Evolutionary conservation across 1,140 invertebrate species (phyloP), one percentile per base, ranked within the genome.

Genomic region (Aphidius ervi): DNA sequence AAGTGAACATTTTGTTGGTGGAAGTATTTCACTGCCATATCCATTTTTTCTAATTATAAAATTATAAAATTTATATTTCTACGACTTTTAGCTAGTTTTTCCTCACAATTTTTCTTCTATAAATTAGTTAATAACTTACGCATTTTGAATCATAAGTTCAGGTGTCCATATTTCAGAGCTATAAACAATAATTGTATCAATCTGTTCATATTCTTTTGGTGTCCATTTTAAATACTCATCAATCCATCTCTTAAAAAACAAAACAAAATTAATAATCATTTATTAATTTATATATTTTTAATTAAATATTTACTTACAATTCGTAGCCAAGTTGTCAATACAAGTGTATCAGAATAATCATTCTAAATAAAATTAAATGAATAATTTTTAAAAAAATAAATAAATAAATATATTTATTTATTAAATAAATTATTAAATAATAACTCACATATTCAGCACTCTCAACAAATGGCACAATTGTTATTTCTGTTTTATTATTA

Each of bases 211-310:
- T 31, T 76, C 61, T 10, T 62, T 62, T 1, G 74, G 70, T 9
- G 74, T 63, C 82, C 82, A 83, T 39, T 67, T 70, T 4, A 82
- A 59, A 65, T 79, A 74, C 39, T 67, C 52, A 63, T 83, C 81
- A 4, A 40, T 69, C 82, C 82, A 83, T 41, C 23, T 47, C 82
- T 79, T 6, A 49, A 67, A 56, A 9, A 46, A 5, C 16, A 16
- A 16, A 16, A 16, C 16, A 16, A 16, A 16, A 16, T 16, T 31
- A 62, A 31, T 40, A 56, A 31, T 46, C 48, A 52, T 39, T 45
- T 55, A 23, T n/a, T 45, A 31, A 57, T 59, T 60, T 42, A 45
- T 31, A 48, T 20, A 16, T 43, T n/a, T 10, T 49, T 31, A 5
- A 41, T 45, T 31, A 9, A 56, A 52, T 61, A 46, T 31, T 46